A percentile compares a stretch with the other conserved stretches of the same genome.
Conservation (phyloP, 1,140 invertebrate genomes). For the Semibalanus balanoides region DNA sequence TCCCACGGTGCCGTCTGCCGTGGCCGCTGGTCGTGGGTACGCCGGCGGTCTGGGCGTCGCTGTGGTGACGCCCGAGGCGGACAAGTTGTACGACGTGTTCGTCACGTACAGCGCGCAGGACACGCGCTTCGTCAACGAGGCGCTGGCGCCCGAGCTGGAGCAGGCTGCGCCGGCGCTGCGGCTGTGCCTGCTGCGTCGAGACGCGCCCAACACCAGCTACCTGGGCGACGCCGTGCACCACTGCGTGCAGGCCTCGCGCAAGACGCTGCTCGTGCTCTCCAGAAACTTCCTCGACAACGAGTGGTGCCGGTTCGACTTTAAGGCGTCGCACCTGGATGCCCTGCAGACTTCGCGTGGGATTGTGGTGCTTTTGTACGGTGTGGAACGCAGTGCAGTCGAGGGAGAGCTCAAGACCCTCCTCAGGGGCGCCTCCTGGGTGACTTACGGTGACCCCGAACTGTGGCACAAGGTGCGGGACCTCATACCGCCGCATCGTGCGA, state of each 20-base stretch:
- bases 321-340: conserved; percentile 28
- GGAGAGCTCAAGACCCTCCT: background rate
- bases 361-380: background rate
- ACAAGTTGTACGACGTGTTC: conserved; percentile 61
- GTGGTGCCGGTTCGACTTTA: conserved; percentile 28
- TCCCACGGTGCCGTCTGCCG: too few relatives aligned
- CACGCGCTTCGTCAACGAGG: conserved; percentile 71
- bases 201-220: conserved; percentile 45
- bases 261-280: conserved; percentile 80
- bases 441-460: background rate
- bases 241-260: conserved; percentile 40
- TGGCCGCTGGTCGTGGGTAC: background rate
- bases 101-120: conserved; percentile 85
- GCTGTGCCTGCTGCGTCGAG: conserved; percentile 31
- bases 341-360: conserved; percentile 6
- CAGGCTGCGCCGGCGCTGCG: conserved; percentile 47
- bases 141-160: conserved; percentile 68
- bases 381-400: background rate
- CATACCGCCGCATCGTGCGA: background rate
- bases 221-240: conserved; percentile 47
- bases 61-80: conserved; percentile 26
- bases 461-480: background rate
- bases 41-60: background rate
- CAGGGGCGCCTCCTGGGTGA: background rate
- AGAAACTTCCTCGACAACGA: conserved; percentile 69